phyloP scores from a whole-genome alignment of 2,113 vertebrate genomes.

The Chaetodon trifascialis region DNA sequence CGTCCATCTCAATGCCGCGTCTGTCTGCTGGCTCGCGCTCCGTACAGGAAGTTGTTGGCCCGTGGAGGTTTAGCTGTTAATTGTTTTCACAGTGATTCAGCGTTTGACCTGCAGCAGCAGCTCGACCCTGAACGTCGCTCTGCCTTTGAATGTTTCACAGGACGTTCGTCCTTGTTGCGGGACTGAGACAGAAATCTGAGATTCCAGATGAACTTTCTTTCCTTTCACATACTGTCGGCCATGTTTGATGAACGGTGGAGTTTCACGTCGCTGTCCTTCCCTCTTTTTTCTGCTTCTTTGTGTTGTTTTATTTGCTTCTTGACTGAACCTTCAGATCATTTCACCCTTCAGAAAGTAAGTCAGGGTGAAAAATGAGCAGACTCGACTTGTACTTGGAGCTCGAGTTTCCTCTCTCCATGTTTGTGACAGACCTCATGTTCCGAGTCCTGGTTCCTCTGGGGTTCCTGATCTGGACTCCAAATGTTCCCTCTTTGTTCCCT shows the following conservation, averaged over 20 bases:
- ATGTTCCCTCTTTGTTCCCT: conserved; percentile 18
- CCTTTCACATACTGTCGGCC: not conserved
- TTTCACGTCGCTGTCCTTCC: not conserved
- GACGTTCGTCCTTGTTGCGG: not conserved
- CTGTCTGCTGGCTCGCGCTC: not conserved
- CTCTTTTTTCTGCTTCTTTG: not conserved
- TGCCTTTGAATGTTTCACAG: not conserved
- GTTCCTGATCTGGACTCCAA: conserved; percentile 32
- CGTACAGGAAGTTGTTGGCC: not conserved
- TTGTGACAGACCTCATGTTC: not conserved
- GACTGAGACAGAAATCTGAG: not conserved
- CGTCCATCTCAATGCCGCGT: not conserved
- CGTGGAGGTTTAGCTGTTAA: not conserved
- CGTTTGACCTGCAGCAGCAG: not conserved
- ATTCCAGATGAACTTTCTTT: too few relatives aligned
- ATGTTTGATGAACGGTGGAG: not conserved
- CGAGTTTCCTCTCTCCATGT: not conserved
- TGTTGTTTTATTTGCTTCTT: not conserved
- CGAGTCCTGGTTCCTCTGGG: not conserved
- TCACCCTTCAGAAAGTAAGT: too few relatives aligned
- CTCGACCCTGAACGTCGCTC: not conserved
- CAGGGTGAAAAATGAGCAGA: too few relatives aligned
- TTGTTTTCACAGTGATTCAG: not conserved
- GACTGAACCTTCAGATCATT: not conserved
- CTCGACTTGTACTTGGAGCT: not conserved